Evolutionary conservation across 2,797 vertebrate genomes (phyloP).

Genomic region (Microcaecilia unicolor): DNA sequence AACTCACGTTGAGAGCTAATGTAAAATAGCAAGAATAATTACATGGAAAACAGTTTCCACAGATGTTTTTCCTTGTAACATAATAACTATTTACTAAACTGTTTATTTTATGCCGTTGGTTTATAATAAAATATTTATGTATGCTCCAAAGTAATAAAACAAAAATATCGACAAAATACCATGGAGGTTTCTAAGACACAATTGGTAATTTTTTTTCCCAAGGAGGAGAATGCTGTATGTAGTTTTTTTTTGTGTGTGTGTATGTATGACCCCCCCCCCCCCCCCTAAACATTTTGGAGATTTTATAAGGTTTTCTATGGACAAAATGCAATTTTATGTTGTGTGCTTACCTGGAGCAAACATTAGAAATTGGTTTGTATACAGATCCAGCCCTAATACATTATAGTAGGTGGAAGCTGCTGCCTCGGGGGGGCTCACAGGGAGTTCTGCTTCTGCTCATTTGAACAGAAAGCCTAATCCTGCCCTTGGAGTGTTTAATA

Average conservation of each 20-base stretch:
- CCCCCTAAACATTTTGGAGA: no score
- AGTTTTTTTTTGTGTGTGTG: no score
- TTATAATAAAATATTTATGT: slow-evolving; percentile 74
- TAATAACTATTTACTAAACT: slow-evolving; percentile 76
- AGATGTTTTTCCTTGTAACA: slow-evolving; percentile 68
- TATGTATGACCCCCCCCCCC: no score
- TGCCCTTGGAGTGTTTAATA: not conserved
- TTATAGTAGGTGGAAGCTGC: not conserved
- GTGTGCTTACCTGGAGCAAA: not conserved
- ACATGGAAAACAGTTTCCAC: slow-evolving; percentile 60
- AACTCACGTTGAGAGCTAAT: slow-evolving; percentile 56
- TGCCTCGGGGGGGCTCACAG: not conserved
- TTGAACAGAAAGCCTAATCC: not conserved
- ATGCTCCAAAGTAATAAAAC: slow-evolving; percentile 59
- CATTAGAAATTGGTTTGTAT: not conserved
- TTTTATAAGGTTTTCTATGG: no score
- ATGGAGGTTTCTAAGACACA: slow-evolving; percentile 54
- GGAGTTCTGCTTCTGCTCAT: not conserved
- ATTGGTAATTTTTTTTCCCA: slow-evolving; percentile 40
- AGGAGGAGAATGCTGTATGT: slow-evolving; percentile 2
- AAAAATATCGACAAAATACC: slow-evolving; percentile 67
- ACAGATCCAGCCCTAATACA: not conserved
- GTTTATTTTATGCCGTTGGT: slow-evolving; percentile 69
- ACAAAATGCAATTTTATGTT: no score
- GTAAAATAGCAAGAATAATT: slow-evolving; percentile 69